phyloP scores from a whole-genome alignment of 2,888 invertebrate genomes.

The Lucinisca nassula region DNA sequence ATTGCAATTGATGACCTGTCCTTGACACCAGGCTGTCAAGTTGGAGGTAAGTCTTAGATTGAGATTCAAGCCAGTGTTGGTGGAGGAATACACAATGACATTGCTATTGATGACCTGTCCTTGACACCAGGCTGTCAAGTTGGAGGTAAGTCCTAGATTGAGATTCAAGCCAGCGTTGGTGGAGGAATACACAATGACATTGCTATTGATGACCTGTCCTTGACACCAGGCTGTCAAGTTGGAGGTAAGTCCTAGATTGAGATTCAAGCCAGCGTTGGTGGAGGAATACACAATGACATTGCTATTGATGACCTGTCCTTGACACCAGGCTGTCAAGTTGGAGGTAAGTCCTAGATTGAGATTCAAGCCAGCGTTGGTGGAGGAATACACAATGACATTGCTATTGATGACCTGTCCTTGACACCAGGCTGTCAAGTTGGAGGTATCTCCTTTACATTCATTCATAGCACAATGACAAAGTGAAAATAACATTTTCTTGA shows the following conservation, averaged over 20 bases:
- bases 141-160: constrained; percentile 76
- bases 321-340: constrained; percentile 80
- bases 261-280: constrained; percentile 80
- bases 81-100: constrained; percentile 77
- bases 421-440: constrained; percentile 80
- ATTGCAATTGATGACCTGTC: constrained; percentile 85
- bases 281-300: constrained; percentile 80
- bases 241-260: constrained; percentile 77
- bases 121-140: constrained; percentile 81
- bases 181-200: constrained; percentile 79
- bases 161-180: constrained; percentile 81
- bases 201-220: constrained; percentile 83
- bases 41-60: constrained; percentile 75
- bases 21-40: constrained; percentile 80
- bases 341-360: constrained; percentile 76
- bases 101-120: constrained; percentile 84
- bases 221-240: constrained; percentile 81
- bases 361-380: constrained; percentile 80
- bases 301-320: constrained; percentile 83
- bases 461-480: too few species aligned
- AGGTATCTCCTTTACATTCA: too few species aligned
- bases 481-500: too few species aligned
- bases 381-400: constrained; percentile 81
- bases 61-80: constrained; percentile 81
- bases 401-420: constrained; percentile 83